Evolutionary conservation across 1,140 invertebrate species (phyloP).

Genomic region (Papilio machaon): DNA sequence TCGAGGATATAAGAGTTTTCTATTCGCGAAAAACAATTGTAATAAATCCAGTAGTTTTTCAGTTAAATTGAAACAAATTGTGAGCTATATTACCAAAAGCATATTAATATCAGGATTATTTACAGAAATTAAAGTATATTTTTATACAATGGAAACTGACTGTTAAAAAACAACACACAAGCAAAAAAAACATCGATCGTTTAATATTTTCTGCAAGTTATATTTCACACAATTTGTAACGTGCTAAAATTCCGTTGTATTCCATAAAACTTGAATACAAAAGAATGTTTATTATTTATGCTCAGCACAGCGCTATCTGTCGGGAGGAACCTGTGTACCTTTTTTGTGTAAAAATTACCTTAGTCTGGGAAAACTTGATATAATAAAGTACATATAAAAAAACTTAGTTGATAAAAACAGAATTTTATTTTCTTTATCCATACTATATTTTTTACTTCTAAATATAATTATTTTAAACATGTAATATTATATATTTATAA

Average conservation of each 20-base stretch:
- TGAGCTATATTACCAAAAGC: too few relatives aligned
- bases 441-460: too few relatives aligned
- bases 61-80: too few relatives aligned
- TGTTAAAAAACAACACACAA: not conserved
- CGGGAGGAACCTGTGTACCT: not conserved
- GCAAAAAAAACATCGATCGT: not conserved
- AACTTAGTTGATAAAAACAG: not conserved
- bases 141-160: too few relatives aligned
- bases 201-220: not conserved
- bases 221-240: slow-evolving; percentile 15
- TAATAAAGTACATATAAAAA: not conserved
- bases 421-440: too few relatives aligned
- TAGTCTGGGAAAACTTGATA: slow-evolving; percentile 2
- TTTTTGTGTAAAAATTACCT: slow-evolving; percentile 21
- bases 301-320: slow-evolving; percentile 16
- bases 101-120: too few relatives aligned
- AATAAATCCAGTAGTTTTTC: too few relatives aligned
- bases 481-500: too few relatives aligned
- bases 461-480: too few relatives aligned
- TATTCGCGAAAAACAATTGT: too few relatives aligned
- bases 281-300: slow-evolving; percentile 35
- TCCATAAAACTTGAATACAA: not conserved
- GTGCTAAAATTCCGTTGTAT: not conserved
- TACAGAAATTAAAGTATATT: too few relatives aligned
- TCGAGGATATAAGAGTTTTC: too few relatives aligned